phyloP scores from a whole-genome alignment of 2,797 vertebrate species.

The Parotocinclus haroldoi region DNA sequence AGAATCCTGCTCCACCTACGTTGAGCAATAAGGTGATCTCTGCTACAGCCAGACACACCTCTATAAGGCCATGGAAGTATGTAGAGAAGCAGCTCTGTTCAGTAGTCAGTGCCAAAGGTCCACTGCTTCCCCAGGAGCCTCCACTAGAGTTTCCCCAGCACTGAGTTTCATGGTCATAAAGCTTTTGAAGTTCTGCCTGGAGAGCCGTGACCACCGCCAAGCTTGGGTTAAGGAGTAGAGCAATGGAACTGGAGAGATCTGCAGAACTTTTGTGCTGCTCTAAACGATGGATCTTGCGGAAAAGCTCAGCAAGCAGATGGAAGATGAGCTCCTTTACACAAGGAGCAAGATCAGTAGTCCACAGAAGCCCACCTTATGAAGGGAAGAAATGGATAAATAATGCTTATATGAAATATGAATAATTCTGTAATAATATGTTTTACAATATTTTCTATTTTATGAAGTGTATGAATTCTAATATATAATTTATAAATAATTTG shows the following conservation, averaged over 20 bases:
- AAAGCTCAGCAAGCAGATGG: slow-evolving; percentile 88
- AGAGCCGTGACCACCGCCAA: slow-evolving; percentile 94
- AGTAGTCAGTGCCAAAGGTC: slow-evolving; percentile 62
- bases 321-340: slow-evolving; percentile 92
- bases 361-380: slow-evolving; percentile 85
- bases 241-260: slow-evolving; percentile 87
- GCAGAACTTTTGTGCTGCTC: slow-evolving; percentile 86
- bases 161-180: slow-evolving; percentile 93
- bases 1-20: slow-evolving; percentile 78
- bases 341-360: slow-evolving; percentile 92
- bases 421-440: too few species aligned
- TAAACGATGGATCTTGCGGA: slow-evolving; percentile 88
- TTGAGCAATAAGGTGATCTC: slow-evolving; percentile 94
- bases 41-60: slow-evolving; percentile 91
- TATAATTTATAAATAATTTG: too few species aligned
- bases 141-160: slow-evolving; percentile 82
- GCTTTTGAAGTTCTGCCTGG: slow-evolving; percentile 92
- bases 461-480: too few species aligned
- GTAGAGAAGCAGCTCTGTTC: slow-evolving; percentile 96
- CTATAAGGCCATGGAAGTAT: slow-evolving; percentile 95
- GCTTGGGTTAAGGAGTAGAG: slow-evolving; percentile 92
- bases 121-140: slow-evolving; percentile 52
- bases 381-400: too few species aligned
- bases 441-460: too few species aligned
- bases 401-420: too few species aligned